Conservation (phyloP, 2,888 invertebrate species). For the Melanchra persicariae region DNA sequence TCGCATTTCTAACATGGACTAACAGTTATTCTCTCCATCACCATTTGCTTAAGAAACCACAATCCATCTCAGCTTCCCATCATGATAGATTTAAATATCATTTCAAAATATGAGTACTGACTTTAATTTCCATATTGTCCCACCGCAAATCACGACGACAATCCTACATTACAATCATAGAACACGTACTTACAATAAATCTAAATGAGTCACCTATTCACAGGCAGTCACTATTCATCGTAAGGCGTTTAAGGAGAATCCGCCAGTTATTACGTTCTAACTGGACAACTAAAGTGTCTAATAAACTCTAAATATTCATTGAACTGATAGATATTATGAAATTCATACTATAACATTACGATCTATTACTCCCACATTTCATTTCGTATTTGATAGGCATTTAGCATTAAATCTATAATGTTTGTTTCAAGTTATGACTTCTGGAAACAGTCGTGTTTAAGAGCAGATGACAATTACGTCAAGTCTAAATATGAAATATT, state of each 20-base stretch:
- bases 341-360: slow-evolving; percentile 28
- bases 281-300: slow-evolving; percentile 8
- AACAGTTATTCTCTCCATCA: too few species aligned
- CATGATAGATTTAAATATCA: not conserved
- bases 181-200: slow-evolving; percentile 9
- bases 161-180: not conserved
- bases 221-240: not conserved
- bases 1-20: too few species aligned
- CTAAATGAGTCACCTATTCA: slow-evolving; percentile 33
- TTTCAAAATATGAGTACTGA: not conserved
- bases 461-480: not conserved
- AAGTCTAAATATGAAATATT: not conserved
- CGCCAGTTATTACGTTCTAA: slow-evolving; percentile 23
- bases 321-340: slow-evolving; percentile 13
- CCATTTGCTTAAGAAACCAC: not conserved
- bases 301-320: slow-evolving; percentile 46
- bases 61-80: not conserved
- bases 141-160: slow-evolving; percentile 1
- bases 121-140: not conserved
- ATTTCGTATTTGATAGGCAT: slow-evolving; percentile 37
- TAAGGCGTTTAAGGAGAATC: slow-evolving; percentile 37
- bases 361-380: slow-evolving; percentile 27
- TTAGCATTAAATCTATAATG: slow-evolving; percentile 26
- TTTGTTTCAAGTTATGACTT: slow-evolving; percentile 8
- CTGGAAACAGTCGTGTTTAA: not conserved